Evolutionary conservation across 2,888 invertebrate species (phyloP).

Genomic region (Eretmocerus hayati): DNA sequence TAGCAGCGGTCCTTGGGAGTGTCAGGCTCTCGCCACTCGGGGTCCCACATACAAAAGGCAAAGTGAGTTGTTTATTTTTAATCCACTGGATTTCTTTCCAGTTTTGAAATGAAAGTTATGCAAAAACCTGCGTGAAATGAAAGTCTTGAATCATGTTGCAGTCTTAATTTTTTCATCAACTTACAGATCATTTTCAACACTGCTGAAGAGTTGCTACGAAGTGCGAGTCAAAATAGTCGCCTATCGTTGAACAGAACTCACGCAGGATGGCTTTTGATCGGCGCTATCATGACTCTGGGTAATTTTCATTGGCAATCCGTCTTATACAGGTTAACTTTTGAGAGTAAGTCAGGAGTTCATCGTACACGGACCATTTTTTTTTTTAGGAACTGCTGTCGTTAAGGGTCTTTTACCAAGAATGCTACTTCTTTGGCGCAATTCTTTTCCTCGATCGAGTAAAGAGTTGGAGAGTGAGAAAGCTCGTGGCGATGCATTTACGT

Average conservation of each 20-base stretch:
- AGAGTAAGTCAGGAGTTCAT: too few relatives aligned
- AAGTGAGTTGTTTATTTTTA: conserved; percentile 57
- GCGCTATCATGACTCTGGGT: conserved; percentile 93
- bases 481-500: conserved; percentile 95
- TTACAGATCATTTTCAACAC: conserved; percentile 79
- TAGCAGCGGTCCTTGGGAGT: conserved; percentile 90
- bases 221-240: conserved; percentile 94
- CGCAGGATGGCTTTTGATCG: conserved; percentile 95
- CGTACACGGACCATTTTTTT: too few relatives aligned
- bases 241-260: conserved; percentile 91
- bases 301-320: too few relatives aligned
- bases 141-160: too few relatives aligned
- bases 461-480: conserved; percentile 96
- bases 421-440: conserved; percentile 93
- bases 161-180: too few relatives aligned
- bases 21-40: conserved; percentile 85
- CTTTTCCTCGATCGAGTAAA: conserved; percentile 92
- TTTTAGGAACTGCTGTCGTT: conserved; percentile 78
- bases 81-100: neutral
- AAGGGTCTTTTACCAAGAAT: conserved; percentile 87
- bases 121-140: too few relatives aligned
- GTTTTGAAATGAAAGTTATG: too few relatives aligned
- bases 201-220: conserved; percentile 91
- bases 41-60: conserved; percentile 93
- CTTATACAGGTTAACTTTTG: too few relatives aligned